A percentile compares a stretch with the other conserved stretches of the same genome.
Conservation (phyloP, 2,888 invertebrate genomes). For the Acanthosepion lycidas region DNA sequence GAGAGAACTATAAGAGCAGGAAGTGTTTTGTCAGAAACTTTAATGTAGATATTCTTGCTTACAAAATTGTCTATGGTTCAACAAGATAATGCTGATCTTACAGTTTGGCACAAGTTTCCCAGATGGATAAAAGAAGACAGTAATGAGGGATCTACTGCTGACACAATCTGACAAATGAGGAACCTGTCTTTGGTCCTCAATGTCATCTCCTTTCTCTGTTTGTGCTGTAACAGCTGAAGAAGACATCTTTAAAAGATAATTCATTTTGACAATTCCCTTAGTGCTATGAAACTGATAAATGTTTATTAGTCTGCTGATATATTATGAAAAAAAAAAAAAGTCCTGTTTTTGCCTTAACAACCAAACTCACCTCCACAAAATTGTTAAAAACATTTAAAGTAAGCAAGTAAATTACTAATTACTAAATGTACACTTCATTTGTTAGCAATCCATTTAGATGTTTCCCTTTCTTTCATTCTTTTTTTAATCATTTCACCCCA, state of each 20-base stretch:
- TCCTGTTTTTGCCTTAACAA: not conserved
- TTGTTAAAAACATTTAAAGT: not conserved
- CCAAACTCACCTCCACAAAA: not conserved
- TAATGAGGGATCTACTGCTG: not conserved
- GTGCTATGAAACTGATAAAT: not conserved
- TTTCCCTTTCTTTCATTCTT: too few species aligned
- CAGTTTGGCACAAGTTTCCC: not conserved
- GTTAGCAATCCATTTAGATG: too few species aligned
- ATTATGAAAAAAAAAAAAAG: not conserved
- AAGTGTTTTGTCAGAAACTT: not conserved
- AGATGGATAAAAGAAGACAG: not conserved
- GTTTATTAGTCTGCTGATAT: not conserved
- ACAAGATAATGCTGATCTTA: slow-evolving; percentile 14
- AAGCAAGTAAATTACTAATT: too few species aligned
- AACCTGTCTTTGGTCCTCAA: not conserved
- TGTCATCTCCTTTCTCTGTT: not conserved
- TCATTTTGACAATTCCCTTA: not conserved
- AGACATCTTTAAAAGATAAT: not conserved
- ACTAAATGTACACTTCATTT: too few species aligned
- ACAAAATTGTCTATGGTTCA: not conserved
- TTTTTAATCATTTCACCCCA: too few species aligned
- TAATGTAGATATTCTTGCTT: not conserved
- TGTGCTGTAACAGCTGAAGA: not conserved
- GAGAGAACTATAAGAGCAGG: too few species aligned
- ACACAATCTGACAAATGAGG: not conserved